These are phyloP conservation scores for Machimus atricapillus DNA, from an alignment of 2,888 invertebrate species.

Conservation along the genomic window DNA sequence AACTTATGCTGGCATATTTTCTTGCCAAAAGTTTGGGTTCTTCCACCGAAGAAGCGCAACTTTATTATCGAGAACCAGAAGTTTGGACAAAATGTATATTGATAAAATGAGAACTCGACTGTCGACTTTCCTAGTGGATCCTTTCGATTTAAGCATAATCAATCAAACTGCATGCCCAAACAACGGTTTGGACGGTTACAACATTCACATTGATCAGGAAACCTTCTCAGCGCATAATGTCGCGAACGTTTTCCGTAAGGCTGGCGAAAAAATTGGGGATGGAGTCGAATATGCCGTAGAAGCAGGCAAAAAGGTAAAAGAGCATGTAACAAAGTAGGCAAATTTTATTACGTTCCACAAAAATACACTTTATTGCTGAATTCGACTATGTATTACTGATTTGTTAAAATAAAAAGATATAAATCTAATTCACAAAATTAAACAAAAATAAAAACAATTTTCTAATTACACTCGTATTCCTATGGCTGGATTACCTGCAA, in stretches of 20 bases:
- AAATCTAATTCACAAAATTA: too few relatives aligned
- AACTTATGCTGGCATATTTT: slow-evolving; percentile 78
- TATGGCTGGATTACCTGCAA: too few relatives aligned
- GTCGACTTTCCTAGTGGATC: slow-evolving; percentile 73
- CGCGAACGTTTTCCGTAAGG: slow-evolving; percentile 74
- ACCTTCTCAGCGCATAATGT: slow-evolving; percentile 79
- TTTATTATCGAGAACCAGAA: slow-evolving; percentile 77
- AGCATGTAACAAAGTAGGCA: background rate
- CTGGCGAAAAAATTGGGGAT: slow-evolving; percentile 75
- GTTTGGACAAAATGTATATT: slow-evolving; percentile 73
- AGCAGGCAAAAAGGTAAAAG: slow-evolving; percentile 69
- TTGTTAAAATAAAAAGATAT: background rate
- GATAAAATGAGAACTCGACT: slow-evolving; percentile 75
- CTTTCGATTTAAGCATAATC: slow-evolving; percentile 77
- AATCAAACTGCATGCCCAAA: slow-evolving; percentile 74
- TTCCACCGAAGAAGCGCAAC: slow-evolving; percentile 80
- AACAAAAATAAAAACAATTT: too few relatives aligned
- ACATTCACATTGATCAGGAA: slow-evolving; percentile 77
- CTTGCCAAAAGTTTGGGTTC: slow-evolving; percentile 76
- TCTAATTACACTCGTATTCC: too few relatives aligned
- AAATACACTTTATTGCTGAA: background rate
- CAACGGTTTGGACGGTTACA: slow-evolving; percentile 67
- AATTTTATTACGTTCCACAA: background rate
- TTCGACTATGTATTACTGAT: background rate
- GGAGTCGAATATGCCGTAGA: slow-evolving; percentile 76